Base-by-base conservation (phyloP, 2,113 vertebrate genomes). In the Brachypodius melanocephalos region DNA sequence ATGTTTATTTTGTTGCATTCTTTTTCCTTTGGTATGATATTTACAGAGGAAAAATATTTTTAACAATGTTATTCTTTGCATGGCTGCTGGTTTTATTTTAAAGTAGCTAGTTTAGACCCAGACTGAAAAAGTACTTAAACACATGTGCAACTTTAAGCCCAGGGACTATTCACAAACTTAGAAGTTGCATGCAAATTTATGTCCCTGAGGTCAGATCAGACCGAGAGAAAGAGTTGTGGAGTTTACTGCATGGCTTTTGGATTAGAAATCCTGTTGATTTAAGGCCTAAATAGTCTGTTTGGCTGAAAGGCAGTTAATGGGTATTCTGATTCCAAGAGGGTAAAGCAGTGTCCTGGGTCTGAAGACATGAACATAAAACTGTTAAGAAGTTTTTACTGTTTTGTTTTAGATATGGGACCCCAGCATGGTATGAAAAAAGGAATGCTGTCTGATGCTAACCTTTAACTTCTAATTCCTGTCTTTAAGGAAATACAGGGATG, bases 121-220 rank as follows among this genome's bases (percentile, higher is more conserved):
- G 87, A 36, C 48, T 52, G 71, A 80, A 42, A 92, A 90, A 96
- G 88, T 91, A 57, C 46, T 96, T 95, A 52, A 94, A 73, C 90
- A 95, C 61, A 91, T 96, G 91, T 95, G 68, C 85, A 93, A 61
- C 40, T 90, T 88, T 52, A 74, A 94, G 52, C 91, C 65, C 19
- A 12, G 82, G 59, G 85, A 83, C 89, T 91, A 17, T 66, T 84
- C 75, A 80, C 63, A 80, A 43, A 83, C 40, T 83, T 69, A 69
- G 55, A 76, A 88, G 71, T 71, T 93, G 57, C 95, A 93, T 96
- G 95, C 94, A 96, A 95, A 94, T 96, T 91, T 88, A 48, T 73
- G 82, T 88, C 93, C 86, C 85, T 86, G 63, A 28, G 88, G 91
- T 67, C 74, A 84, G 63, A 95, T 88, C 82, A 84, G 84, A 77